phyloP scores from a whole-genome alignment of 2,888 invertebrate species.

The Antheraea yamamai region DNA sequence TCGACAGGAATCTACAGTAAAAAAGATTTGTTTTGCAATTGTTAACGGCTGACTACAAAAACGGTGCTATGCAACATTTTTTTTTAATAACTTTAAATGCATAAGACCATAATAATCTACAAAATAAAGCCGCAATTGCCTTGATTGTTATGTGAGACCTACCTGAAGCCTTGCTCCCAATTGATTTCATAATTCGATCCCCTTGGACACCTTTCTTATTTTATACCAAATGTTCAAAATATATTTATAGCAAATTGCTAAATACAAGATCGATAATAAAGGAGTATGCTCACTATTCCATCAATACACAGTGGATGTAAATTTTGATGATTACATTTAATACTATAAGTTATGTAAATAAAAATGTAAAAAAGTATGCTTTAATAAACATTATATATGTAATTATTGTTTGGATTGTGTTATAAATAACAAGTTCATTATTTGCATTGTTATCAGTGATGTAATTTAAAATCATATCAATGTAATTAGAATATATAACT shows the following conservation, averaged over 20 bases:
- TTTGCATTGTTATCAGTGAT: constrained; percentile 21
- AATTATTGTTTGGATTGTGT: not conserved
- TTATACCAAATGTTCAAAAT: no score
- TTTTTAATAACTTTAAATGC: not conserved
- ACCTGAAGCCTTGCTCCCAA: constrained; percentile 12
- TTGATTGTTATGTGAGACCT: not conserved
- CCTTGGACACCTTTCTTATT: not conserved
- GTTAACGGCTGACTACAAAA: constrained; percentile 6
- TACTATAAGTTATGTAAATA: no score
- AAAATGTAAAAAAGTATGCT: no score
- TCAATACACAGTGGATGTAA: not conserved
- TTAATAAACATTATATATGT: not conserved
- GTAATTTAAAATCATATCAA: constrained; percentile 23
- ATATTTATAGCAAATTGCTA: not conserved
- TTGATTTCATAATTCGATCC: not conserved
- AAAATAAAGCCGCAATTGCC: constrained; percentile 1
- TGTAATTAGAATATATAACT: not conserved
- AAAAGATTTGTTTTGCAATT: constrained; percentile 31
- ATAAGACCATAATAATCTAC: not conserved
- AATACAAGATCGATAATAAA: not conserved
- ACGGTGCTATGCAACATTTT: not conserved
- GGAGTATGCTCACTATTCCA: not conserved
- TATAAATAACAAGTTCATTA: not conserved
- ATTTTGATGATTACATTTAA: no score
- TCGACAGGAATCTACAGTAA: constrained; percentile 80